Percentiles rank a stretch among this genome's conserved stretches.
phyloP scores from a whole-genome alignment of 2,113 vertebrate genomes.

The Gnathonemus echidnorhynchus region DNA sequence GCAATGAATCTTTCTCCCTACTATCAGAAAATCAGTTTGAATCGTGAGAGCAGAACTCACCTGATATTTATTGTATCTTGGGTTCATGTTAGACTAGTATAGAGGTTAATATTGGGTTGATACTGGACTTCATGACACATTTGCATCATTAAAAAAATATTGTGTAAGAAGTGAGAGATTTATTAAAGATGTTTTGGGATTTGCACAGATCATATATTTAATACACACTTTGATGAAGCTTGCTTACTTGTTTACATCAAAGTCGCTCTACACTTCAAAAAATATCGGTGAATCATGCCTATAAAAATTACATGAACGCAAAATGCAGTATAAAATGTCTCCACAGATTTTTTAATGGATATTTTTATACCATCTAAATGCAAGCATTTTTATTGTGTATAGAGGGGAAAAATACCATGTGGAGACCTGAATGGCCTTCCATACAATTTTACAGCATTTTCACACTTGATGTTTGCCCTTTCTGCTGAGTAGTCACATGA shows the following conservation, averaged over 20 bases:
- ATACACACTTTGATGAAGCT: neutral
- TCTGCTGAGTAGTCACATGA: neutral
- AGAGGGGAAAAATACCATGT: neutral
- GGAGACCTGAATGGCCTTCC: neutral
- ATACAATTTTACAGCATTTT: neutral
- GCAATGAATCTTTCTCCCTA: neutral
- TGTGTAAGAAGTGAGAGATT: neutral
- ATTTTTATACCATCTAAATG: neutral
- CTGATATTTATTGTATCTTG: neutral
- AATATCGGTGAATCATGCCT: neutral
- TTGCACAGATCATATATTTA: neutral
- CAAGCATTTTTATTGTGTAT: neutral
- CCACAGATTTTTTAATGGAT: neutral
- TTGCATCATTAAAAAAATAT: neutral
- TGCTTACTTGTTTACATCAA: neutral
- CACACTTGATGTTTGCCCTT: neutral
- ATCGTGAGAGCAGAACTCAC: neutral
- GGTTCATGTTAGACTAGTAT: neutral
- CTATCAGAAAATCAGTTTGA: neutral
- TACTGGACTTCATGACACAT: neutral
- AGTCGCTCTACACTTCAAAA: neutral
- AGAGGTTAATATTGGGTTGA: neutral
- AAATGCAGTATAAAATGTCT: neutral
- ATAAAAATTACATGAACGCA: neutral
- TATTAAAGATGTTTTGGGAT: neutral